Base-by-base conservation (phyloP, 2,888 invertebrate species). In the Caradrina clavipalpis region DNA sequence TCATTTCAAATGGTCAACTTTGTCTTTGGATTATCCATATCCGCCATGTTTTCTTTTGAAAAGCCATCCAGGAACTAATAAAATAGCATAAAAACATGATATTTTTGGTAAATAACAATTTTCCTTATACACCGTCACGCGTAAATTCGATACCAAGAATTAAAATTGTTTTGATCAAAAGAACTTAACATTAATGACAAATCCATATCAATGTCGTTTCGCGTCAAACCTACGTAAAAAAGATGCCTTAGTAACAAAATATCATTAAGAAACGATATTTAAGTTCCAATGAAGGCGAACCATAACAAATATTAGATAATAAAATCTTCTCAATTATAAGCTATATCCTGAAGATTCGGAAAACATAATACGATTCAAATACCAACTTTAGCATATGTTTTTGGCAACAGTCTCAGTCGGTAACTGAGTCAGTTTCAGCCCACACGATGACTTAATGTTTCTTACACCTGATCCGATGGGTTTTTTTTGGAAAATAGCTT, bases 361-460 rank as follows among this genome's bases (percentile, higher is more conserved):
- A 83, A 88, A 82, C 80, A 68, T 72, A 82, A 81, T 86, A 85
- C 81, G 69, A 82, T 76, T 79, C 86, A 92, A 93, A 94, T 92
- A 92, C 83, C 92, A 91, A 88, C 53, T 90, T 94, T 93, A 85
- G 82, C 93, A 94, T 93, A 89, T 22, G 10, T 56, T 87, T 93
- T 90, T 92, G 93, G 92, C 70, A 70, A 78, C 81, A 82, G 69
- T 70, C 72, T 79, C 78, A 84, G 83, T 80, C 80, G 82, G 79
- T 86, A 81, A 85, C 86, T 91, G 91, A 93, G 80, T 93, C 91
- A 90, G 84, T 81, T 86, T 66, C 73, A 74, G 77, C 90, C 90
- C 88, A 87, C 83, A 66, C 45, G 71, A 73, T 90, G 87, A 89
- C 87, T 86, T 88, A 83, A 90, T 72, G 31, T 56, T 64, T 69